A percentile compares a stretch with the other conserved stretches of the same genome.
Evolutionary conservation across 2,797 vertebrate species (phyloP).

Genomic region (Chloroceryle amazona): DNA sequence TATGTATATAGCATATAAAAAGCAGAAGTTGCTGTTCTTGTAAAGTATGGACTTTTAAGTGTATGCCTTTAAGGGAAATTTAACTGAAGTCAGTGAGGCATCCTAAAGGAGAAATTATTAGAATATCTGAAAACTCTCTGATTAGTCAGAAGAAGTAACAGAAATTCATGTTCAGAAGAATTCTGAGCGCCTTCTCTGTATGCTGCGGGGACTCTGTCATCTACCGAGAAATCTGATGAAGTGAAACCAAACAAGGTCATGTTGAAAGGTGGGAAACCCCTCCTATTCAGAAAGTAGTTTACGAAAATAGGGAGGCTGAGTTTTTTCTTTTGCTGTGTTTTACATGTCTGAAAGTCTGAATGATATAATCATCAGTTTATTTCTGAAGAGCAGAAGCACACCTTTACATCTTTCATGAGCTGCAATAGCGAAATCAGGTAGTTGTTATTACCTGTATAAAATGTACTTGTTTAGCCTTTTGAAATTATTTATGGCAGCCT

Average conservation of each 20-base stretch:
- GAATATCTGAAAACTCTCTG: neutral
- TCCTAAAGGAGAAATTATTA: neutral
- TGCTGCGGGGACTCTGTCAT: neutral
- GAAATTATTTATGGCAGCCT: neutral
- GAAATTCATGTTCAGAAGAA: neutral
- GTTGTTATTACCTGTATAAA: neutral
- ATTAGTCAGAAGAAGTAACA: slow-evolving; percentile 35
- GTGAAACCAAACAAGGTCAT: fast-evolving
- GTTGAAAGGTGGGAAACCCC: neutral
- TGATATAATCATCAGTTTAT: neutral
- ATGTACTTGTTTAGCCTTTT: neutral
- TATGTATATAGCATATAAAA: neutral
- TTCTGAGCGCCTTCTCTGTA: neutral
- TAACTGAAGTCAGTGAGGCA: neutral
- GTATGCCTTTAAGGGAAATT: neutral
- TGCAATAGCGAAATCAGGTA: neutral
- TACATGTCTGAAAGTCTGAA: neutral
- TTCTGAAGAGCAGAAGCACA: neutral
- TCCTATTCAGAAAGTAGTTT: neutral
- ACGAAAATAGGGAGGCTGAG: neutral
- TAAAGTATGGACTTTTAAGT: neutral
- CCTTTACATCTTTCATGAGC: neutral
- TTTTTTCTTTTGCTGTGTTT: neutral
- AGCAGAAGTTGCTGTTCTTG: neutral
- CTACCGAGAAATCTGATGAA: neutral